phyloP scores from a whole-genome alignment of 2,888 invertebrate genomes.

The Eugnorisma glareosa region DNA sequence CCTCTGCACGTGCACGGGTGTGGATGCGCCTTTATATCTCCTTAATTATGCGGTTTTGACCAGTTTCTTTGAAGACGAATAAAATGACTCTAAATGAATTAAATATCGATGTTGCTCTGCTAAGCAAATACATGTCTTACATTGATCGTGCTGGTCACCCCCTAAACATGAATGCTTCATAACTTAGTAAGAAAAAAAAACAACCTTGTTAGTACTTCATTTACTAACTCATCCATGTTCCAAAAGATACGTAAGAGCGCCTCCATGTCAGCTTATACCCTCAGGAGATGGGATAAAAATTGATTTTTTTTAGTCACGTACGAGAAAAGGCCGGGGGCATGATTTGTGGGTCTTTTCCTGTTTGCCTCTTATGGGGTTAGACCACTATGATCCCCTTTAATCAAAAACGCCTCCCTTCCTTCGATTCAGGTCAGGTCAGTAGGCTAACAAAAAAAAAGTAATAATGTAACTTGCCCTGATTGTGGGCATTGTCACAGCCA shows the following conservation, averaged over 20 bases:
- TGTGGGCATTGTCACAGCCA: neutral
- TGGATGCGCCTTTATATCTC: neutral
- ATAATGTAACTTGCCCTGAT: neutral
- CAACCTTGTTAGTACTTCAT: constrained; percentile 4
- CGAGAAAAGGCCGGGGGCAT: constrained; percentile 27
- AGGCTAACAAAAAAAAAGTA: neutral
- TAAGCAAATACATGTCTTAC: too few relatives aligned
- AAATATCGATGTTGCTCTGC: neutral
- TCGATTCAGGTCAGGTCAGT: neutral
- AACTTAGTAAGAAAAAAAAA: neutral
- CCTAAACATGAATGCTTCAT: neutral
- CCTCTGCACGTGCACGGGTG: too few relatives aligned
- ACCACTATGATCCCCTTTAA: constrained; percentile 34
- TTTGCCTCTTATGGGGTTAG: constrained; percentile 24
- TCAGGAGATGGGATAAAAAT: constrained; percentile 47
- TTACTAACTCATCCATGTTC: neutral
- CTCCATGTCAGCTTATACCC: constrained; percentile 31
- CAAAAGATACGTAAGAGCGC: constrained; percentile 16
- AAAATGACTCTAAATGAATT: too few relatives aligned
- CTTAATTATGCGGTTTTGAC: neutral
- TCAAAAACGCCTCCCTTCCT: constrained; percentile 31
- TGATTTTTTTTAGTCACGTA: constrained; percentile 61
- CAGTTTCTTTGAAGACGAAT: too few relatives aligned
- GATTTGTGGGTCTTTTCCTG: constrained; percentile 58
- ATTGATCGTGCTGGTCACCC: neutral